phyloP scores from a whole-genome alignment of 2,797 vertebrate species.

The Hydrocynus forskahlii region DNA sequence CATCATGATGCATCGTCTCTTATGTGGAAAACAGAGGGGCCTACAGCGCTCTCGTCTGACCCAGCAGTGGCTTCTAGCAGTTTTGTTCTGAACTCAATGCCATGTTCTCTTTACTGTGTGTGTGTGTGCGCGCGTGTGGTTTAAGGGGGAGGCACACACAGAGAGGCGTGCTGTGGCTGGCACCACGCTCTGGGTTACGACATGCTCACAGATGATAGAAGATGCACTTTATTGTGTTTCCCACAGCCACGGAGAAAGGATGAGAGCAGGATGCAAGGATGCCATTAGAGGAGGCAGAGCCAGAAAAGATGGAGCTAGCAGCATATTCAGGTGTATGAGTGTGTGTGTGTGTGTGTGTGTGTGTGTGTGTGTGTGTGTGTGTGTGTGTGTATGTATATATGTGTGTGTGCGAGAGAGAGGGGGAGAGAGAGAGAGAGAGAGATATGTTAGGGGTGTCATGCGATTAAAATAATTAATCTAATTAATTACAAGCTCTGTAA shows the following conservation, averaged over 20 bases:
- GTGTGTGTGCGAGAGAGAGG: background rate
- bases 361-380: background rate
- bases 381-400: background rate
- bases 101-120: conserved; percentile 27
- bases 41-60: background rate
- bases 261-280: conserved; percentile 20
- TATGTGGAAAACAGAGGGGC: background rate
- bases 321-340: conserved; percentile 12
- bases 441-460: too few species aligned
- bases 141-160: conserved; percentile 34
- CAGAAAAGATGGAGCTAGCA: background rate
- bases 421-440: background rate
- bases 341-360: background rate
- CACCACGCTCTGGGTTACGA: conserved; percentile 44
- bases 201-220: conserved; percentile 40
- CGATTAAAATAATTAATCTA: too few species aligned
- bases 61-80: conserved; percentile 7
- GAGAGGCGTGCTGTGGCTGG: conserved; percentile 51
- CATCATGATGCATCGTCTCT: conserved; percentile 16
- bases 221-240: conserved; percentile 28
- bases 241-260: conserved; percentile 24
- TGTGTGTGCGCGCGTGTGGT: conserved; percentile 13
- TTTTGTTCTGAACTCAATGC: conserved; percentile 42
- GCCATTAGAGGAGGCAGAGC: conserved; percentile 3
- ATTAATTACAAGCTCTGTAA: too few species aligned